These are phyloP conservation scores for Calcarius lapponicus DNA, from an alignment of 2,797 vertebrate species.

Conservation along the genomic window DNA sequence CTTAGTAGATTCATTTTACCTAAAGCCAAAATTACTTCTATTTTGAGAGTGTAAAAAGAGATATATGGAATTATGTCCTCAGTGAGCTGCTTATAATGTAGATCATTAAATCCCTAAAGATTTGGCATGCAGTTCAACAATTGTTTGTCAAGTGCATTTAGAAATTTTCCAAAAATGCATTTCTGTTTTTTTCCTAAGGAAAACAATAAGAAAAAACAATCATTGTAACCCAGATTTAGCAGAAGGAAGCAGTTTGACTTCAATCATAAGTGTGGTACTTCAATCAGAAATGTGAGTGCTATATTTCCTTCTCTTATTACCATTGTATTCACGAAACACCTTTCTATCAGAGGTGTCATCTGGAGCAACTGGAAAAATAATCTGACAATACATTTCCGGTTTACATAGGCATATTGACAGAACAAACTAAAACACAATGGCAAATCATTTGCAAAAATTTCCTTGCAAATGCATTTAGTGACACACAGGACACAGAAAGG, in stretches of 20 bases:
- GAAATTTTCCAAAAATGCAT: not conserved
- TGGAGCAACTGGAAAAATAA: not conserved
- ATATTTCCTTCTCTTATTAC: not conserved
- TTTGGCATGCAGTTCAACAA: not conserved
- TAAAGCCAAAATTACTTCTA: conserved; percentile 12
- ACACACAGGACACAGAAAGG: not conserved
- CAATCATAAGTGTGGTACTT: not conserved
- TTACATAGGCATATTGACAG: not conserved
- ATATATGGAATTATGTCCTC: not conserved
- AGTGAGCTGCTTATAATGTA: not conserved
- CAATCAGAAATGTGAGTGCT: not conserved
- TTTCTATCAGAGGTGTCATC: not conserved
- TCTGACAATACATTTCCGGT: not conserved
- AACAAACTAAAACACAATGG: not conserved
- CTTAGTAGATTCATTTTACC: conserved; percentile 33
- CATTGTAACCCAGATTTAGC: not conserved
- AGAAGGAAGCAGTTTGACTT: not conserved
- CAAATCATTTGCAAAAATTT: not conserved
- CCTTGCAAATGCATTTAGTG: not conserved
- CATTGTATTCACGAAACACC: not conserved
- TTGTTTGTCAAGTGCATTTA: not conserved
- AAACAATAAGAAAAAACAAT: not conserved
- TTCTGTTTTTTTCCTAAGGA: not conserved
- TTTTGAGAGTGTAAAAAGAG: not conserved
- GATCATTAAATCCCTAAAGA: conserved; percentile 25